phyloP scores from a whole-genome alignment of 2,888 invertebrate species.

The Melinaea marsaeus region DNA sequence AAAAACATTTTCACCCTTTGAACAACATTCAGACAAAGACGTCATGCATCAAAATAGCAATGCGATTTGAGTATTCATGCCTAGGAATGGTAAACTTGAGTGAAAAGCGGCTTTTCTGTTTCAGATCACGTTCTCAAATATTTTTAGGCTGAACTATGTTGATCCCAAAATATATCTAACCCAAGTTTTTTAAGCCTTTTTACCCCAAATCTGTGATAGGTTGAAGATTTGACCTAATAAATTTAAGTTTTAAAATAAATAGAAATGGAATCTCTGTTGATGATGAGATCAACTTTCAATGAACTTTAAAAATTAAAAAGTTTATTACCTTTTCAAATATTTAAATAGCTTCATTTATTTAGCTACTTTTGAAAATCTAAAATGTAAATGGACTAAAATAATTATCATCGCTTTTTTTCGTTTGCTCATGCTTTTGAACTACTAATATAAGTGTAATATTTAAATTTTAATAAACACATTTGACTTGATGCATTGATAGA shows the following conservation, averaged over 20 bases:
- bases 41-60: slow-evolving; percentile 15
- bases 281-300: neutral
- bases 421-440: too few relatives aligned
- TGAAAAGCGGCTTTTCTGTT: slow-evolving; percentile 23
- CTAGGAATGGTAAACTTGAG: slow-evolving; percentile 6
- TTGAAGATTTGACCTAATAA: neutral
- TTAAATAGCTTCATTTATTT: too few relatives aligned
- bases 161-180: neutral
- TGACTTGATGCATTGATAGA: too few relatives aligned
- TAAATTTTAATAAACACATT: too few relatives aligned
- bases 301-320: neutral
- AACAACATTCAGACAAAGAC: slow-evolving; percentile 4
- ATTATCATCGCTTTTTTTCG: too few relatives aligned
- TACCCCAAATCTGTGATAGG: slow-evolving; percentile 1
- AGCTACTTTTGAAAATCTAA: too few relatives aligned
- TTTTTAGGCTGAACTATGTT: slow-evolving; percentile 4
- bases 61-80: slow-evolving; percentile 1
- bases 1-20: neutral
- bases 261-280: neutral
- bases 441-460: too few relatives aligned
- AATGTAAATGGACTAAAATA: too few relatives aligned
- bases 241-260: neutral
- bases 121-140: slow-evolving; percentile 25
- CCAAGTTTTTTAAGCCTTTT: neutral
- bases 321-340: too few relatives aligned